Conservation (phyloP, 2,797 vertebrate species). For the Cynodonichthys magdalenae region DNA sequence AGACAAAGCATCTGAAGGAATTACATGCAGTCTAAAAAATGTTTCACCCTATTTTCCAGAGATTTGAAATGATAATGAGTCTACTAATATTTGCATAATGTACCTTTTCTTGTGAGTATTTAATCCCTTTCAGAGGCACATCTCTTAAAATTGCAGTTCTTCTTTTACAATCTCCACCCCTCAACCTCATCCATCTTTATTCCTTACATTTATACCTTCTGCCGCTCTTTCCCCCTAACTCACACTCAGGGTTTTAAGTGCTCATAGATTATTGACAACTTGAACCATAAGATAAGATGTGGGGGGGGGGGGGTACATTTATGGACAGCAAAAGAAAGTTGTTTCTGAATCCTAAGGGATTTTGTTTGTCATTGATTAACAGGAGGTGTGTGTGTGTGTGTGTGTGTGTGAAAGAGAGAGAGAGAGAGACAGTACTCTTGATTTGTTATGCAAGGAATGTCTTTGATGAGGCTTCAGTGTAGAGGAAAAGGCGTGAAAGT, state of each 20-base stretch:
- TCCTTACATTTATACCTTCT: slow-evolving; percentile 45
- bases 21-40: slow-evolving; percentile 41
- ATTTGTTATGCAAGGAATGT: slow-evolving; percentile 92
- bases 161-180: slow-evolving; percentile 17
- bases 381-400: slow-evolving; percentile 14
- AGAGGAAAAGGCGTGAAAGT: slow-evolving; percentile 82
- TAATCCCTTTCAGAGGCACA: slow-evolving; percentile 39
- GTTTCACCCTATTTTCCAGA: slow-evolving; percentile 52
- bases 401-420: not conserved
- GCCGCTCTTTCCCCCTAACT: slow-evolving; percentile 23
- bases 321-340: not conserved
- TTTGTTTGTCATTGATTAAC: slow-evolving; percentile 57
- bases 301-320: no score
- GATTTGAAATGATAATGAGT: slow-evolving; percentile 74
- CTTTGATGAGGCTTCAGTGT: slow-evolving; percentile 90
- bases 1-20: slow-evolving; percentile 32
- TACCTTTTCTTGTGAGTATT: slow-evolving; percentile 47
- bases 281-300: slow-evolving; percentile 63
- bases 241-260: slow-evolving; percentile 60
- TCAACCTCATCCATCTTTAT: slow-evolving; percentile 22
- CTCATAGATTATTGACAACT: slow-evolving; percentile 72
- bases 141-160: slow-evolving; percentile 42
- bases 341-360: slow-evolving; percentile 28
- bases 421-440: slow-evolving; percentile 76
- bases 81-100: slow-evolving; percentile 69